Conservation (phyloP, 2,797 vertebrate genomes). For the Peromyscus nudipes region DNA sequence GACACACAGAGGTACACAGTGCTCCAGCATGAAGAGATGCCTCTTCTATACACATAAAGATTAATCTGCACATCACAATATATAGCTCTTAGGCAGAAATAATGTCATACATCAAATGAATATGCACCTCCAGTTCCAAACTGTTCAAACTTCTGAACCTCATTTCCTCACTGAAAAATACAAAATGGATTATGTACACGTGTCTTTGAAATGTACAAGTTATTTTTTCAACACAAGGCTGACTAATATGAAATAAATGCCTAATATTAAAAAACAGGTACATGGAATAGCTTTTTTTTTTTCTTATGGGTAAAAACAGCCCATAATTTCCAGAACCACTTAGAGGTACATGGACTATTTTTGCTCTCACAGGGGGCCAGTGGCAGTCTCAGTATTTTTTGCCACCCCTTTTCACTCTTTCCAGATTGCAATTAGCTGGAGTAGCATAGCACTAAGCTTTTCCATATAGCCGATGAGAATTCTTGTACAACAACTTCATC, state of each 20-base stretch:
- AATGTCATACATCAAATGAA: background rate
- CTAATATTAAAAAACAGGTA: background rate
- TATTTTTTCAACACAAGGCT: slow-evolving; percentile 14
- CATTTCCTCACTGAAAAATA: background rate
- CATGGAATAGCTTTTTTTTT: background rate
- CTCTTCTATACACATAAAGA: background rate
- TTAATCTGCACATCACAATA: background rate
- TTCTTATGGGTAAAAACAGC: background rate
- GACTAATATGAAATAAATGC: slow-evolving; percentile 4
- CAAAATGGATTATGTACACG: background rate
- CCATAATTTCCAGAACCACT: background rate
- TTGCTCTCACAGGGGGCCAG: background rate
- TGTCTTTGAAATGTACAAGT: background rate
- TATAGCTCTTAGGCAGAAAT: background rate
- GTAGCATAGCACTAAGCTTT: background rate
- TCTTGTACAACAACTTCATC: background rate
- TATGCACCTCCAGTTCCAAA: background rate
- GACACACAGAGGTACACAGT: background rate
- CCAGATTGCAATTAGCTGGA: background rate
- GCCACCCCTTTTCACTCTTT: background rate
- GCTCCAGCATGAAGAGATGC: background rate
- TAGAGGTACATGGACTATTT: background rate
- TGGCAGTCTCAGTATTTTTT: background rate
- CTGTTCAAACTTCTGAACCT: background rate
- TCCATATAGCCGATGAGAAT: background rate